These are phyloP conservation scores for Bufotes viridis DNA, from an alignment of 2,797 vertebrate genomes.

Conservation along the genomic window DNA sequence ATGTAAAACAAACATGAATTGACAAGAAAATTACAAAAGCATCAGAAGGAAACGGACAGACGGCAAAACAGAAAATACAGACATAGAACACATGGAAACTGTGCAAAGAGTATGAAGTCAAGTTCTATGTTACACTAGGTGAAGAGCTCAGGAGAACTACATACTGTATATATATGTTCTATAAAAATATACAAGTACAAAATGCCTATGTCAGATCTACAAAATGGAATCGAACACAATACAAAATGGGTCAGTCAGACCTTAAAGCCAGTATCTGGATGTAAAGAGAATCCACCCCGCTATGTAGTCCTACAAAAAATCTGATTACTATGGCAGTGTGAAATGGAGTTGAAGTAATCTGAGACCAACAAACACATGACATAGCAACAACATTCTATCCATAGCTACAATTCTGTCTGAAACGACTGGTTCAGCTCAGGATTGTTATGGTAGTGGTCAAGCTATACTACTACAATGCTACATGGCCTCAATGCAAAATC, in stretches of 20 bases:
- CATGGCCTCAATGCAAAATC: too few relatives aligned
- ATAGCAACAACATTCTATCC: too few relatives aligned
- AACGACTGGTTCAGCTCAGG: too few relatives aligned
- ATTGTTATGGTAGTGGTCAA: too few relatives aligned
- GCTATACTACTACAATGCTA: too few relatives aligned
- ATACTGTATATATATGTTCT: slow-evolving; percentile 62
- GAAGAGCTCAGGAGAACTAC: slow-evolving; percentile 61
- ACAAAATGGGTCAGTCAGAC: slow-evolving; percentile 19
- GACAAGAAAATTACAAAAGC: slow-evolving; percentile 46
- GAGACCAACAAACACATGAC: too few relatives aligned
- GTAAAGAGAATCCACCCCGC: background rate
- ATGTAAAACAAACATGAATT: slow-evolving; percentile 46
- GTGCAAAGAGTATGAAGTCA: slow-evolving; percentile 67
- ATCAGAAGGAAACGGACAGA: slow-evolving; percentile 1
- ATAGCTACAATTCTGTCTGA: too few relatives aligned
- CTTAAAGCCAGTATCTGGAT: background rate
- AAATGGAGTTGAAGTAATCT: background rate
- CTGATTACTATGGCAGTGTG: background rate
- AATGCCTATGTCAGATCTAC: slow-evolving; percentile 66
- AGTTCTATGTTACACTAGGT: slow-evolving; percentile 68
- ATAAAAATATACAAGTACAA: slow-evolving; percentile 81
- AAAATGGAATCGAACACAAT: slow-evolving; percentile 45
- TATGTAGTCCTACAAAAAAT: background rate
- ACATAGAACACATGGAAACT: slow-evolving; percentile 61
- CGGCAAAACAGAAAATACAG: slow-evolving; percentile 18